These are phyloP conservation scores for Clarias batrachus DNA, from an alignment of 2,113 vertebrate genomes.

Conservation along the genomic window DNA sequence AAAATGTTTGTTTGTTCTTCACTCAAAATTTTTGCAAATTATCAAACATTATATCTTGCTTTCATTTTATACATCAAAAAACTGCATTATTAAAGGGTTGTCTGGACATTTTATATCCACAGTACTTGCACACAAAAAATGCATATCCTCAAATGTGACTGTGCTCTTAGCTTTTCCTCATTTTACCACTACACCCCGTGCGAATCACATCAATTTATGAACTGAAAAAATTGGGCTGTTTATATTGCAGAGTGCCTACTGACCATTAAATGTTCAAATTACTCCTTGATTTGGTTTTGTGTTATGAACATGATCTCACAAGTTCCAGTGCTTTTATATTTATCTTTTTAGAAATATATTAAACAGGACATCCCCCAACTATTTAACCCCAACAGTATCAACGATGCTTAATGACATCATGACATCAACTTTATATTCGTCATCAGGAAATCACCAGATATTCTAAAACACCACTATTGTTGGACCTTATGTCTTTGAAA, in stretches of 20 bases:
- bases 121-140: neutral
- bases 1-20: neutral
- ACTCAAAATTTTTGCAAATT: neutral
- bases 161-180: neutral
- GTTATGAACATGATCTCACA: neutral
- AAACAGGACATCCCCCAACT: no score
- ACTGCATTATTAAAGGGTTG: neutral
- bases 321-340: neutral
- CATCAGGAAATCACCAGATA: neutral
- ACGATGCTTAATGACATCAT: neutral
- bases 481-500: neutral
- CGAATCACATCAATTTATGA: no score
- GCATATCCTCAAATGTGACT: neutral
- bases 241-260: neutral
- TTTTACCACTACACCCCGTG: neutral
- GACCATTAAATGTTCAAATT: neutral
- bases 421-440: slow-evolving; percentile 1
- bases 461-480: slow-evolving; percentile 8
- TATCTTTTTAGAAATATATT: neutral
- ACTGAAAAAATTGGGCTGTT: neutral
- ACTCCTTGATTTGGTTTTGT: neutral
- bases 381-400: neutral
- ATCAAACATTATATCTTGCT: neutral
- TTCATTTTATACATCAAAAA: neutral
- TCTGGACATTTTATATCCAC: neutral